Evolutionary conservation across 2,888 invertebrate genomes (phyloP), one percentile per base, ranked within the genome.

Genomic region (Thecophora atra): DNA sequence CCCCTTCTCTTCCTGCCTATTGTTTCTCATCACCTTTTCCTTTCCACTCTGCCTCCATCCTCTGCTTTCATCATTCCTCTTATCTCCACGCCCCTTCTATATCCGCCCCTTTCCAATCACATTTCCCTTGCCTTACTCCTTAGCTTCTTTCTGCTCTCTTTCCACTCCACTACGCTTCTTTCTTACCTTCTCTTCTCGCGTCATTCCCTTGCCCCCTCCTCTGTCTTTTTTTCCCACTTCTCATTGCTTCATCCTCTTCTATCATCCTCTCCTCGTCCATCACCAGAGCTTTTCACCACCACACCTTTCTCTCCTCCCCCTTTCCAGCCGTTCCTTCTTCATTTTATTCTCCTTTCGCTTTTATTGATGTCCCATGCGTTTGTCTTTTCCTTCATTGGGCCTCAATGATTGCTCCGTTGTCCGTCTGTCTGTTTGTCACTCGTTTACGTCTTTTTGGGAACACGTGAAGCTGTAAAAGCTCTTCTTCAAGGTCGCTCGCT

Each of bases 391-490:
- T 44, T 44, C 13, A 7, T 13, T 44, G 11, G 17, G 19, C 75
- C 75, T 71, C 75, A 76, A 76, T 77, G 75, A 76, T 73, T 75
- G 76, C 79, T 37, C 11, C 37, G n/a, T 21, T 79, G 78, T 82
- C 80, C 78, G 47, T 47, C n/a, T 47, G 47, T 47, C 47, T 47
- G 47, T 47, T 17, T 47, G 47, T 4, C 47, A n/a, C n/a, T n/a
- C n/a, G n/a, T n/a, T n/a, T n/a, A n/a, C n/a, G n/a, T 47, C 15
- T 37, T 11, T 37, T 6, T 37, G 7, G 7, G 81, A 77, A 80
- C 84, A 84, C 83, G 83, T 83, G 83, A 80, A 83, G 82, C 81
- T 78, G 82, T 84, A 54, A 17, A 83, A 81, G 80, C 82, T 78
- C 77, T 80, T 81, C 81, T 80, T 82, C 84, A 83, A 83, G 83